Base-by-base conservation (phyloP, 37 sponge, comb jelly and placozoan species). In the Bolinopsis microptera region DNA sequence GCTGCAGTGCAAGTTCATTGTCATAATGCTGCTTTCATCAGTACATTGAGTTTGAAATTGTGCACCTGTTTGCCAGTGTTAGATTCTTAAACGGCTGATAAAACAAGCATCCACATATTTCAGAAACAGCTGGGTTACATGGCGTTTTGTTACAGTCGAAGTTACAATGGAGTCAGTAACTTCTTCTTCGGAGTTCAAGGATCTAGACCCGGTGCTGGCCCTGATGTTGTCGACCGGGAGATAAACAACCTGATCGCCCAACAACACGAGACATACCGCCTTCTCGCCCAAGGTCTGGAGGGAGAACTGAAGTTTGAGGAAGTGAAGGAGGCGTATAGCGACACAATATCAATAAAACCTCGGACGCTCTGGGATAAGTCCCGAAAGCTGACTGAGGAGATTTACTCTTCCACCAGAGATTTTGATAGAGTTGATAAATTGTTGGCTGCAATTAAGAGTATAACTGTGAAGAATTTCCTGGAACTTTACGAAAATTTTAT, bases 101-200 rank as follows among this genome's bases (percentile, higher is more conserved):
- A n/a, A n/a, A n/a, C n/a, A n/a, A n/a, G n/a, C n/a, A n/a, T n/a
- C n/a, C n/a, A n/a, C n/a, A n/a, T n/a, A n/a, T 77, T 77, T 77
- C 80, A 77, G 80, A 77, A 77, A 34, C 35, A 77, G 35, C 37
- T 77, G 34, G 80, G 80, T 32, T 77, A 77, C 33, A 32, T 77
- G 36, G 80, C 80, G 22, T 32, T 35, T 34, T 77, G 80, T 18
- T 16, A 32, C 33, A 9, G 1, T 32, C 3, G 13, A 3, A 33
- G 0, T 1, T 13, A 32, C 35, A 9, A 77, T 8, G 32, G 32
- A 27, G 32, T 35, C 3, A 3, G 1, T 1, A 35, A 9, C 21
- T 77, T 77, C 37, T 16, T 1, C 35, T 77, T 77, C 18, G 37
- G 27, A 77, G 35, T 77, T 1, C 35, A 35, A 1, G 80, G 80